Percentiles rank a stretch among this genome's conserved stretches.
These are phyloP conservation scores for Bibio marci DNA, from an alignment of 2,888 invertebrate genomes.

Conservation along the genomic window DNA sequence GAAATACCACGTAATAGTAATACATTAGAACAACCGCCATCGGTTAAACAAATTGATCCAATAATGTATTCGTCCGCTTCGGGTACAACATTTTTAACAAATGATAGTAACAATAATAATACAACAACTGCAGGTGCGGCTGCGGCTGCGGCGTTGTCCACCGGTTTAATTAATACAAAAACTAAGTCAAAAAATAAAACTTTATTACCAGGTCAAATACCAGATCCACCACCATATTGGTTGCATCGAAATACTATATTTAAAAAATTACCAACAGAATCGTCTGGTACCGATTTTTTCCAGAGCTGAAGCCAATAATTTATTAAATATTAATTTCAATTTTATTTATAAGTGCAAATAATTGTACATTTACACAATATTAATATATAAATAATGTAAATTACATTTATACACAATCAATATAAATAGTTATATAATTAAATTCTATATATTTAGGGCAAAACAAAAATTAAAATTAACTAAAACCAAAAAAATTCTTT, in stretches of 20 bases:
- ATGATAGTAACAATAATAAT: not conserved
- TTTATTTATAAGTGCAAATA: too few species aligned
- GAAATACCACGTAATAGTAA: conserved; percentile 20
- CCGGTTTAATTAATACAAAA: too few species aligned
- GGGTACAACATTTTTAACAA: conserved; percentile 26
- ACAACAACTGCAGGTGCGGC: too few species aligned
- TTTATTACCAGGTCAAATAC: conserved; percentile 24
- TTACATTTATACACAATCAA: too few species aligned
- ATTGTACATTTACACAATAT: too few species aligned
- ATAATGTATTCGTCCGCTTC: conserved; percentile 28
- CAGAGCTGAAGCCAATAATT: conserved; percentile 30
- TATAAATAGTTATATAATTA: too few species aligned
- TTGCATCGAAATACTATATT: conserved; percentile 30
- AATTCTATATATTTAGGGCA: too few species aligned
- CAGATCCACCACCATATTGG: conserved; percentile 31
- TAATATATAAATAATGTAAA: too few species aligned
- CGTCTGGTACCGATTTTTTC: conserved; percentile 29
- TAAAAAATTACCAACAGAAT: conserved; percentile 30
- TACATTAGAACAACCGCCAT: conserved; percentile 14
- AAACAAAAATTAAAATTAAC: too few species aligned
- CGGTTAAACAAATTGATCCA: conserved; percentile 28
- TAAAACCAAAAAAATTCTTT: too few species aligned
- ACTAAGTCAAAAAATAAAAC: conserved; percentile 33
- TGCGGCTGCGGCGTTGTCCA: too few species aligned
- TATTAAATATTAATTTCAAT: too few species aligned